Evolutionary conservation across 2,113 vertebrate genomes (phyloP), one percentile per base, ranked within the genome.

Genomic region (Pardalotus punctatus): DNA sequence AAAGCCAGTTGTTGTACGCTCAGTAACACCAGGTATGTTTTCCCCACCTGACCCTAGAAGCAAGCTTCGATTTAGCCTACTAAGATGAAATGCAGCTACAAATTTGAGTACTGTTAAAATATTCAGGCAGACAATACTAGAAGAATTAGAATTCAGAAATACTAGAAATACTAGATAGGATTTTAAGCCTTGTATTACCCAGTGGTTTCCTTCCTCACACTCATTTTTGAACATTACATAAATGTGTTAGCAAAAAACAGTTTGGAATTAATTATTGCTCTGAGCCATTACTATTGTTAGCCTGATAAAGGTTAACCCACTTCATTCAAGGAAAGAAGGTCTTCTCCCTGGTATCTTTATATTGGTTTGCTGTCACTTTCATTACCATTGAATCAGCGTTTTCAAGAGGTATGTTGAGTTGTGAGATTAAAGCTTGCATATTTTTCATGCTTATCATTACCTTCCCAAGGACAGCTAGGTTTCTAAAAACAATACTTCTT

Each of bases 1-100:
- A 97, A 99, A 99, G 97, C 99, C 99, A 24, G 99, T 99, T 96
- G 99, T 99, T 86, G 99, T 99, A 71, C 99, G 99, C 83, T 99
- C 99, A 66, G 99, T 99, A 84, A 99, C 99, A 90, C 99, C 99
- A 99, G 99, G 99, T 99, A 97, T 97, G 98, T 73, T 80, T 82
- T 61, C 72, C 31, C 4, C 87, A 56, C 40, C 33, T 81, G 79
- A 77, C 16, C 14, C 17, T 29, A 88, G 47, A 86, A 94, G 38
- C 62, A 86, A 80, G 51, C 48, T 86, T 77, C 5, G 17, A 43
- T n/a, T 93, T 90, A 36, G 58, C 40, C 50, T 85, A 4, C 73
- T 64, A 56, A 80, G 74, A 17, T 67, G 16, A 83, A 92, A 80
- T 81, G 16, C 38, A 58, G 40, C 81, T 76, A 72, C 33, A 65